Percentiles rank a stretch among this genome's conserved stretches.
phyloP scores from a whole-genome alignment of 2,888 invertebrate genomes.

The Mermis nigrescens region DNA sequence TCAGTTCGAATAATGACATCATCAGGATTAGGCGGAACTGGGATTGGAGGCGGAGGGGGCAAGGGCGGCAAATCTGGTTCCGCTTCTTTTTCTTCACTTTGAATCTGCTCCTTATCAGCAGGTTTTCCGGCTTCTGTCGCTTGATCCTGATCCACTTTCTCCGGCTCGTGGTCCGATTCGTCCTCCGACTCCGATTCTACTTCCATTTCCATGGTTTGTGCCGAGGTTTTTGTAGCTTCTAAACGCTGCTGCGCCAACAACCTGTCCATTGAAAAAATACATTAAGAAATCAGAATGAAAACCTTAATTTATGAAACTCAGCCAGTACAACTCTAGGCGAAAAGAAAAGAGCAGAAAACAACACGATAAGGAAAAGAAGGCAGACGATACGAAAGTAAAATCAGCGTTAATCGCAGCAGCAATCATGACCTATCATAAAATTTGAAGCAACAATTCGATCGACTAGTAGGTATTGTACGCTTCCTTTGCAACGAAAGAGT shows the following conservation, averaged over 20 bases:
- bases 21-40: conserved; percentile 66
- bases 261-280: conserved; percentile 16
- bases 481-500: no score
- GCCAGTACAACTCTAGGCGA: no score
- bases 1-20: conserved; percentile 81
- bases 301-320: no score
- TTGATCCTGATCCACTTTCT: no score
- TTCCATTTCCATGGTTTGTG: conserved; percentile 27
- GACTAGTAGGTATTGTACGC: no score
- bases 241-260: conserved; percentile 36
- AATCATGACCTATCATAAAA: no score
- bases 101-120: neutral
- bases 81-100: neutral
- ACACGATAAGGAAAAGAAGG: no score
- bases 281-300: neutral
- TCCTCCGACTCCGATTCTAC: conserved; percentile 19
- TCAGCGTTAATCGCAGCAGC: no score
- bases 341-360: no score
- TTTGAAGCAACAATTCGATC: no score
- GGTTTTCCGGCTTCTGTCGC: conserved; percentile 6
- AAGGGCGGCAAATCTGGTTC: neutral
- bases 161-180: conserved; percentile 13
- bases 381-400: no score
- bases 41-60: conserved; percentile 30
- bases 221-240: conserved; percentile 20